A percentile compares a stretch with the other conserved stretches of the same genome.
Evolutionary conservation across 2,113 vertebrate species (phyloP).

Genomic region (Cariama cristata): DNA sequence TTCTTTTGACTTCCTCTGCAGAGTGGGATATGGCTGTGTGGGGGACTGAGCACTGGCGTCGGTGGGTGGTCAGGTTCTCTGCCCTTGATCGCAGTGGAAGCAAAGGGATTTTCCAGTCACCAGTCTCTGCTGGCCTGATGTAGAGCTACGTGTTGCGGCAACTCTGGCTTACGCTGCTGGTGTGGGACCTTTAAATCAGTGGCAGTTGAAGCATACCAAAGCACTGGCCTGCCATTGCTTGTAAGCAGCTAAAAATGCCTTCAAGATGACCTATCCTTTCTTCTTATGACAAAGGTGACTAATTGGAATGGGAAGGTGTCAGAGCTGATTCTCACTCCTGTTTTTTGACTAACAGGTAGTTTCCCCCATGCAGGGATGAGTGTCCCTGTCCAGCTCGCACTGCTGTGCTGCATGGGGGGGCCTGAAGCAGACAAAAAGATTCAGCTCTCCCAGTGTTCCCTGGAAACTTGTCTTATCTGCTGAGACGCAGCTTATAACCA

Average conservation of each 20-base stretch:
- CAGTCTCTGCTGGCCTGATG: not conserved
- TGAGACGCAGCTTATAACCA: not conserved
- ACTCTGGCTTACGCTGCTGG: not conserved
- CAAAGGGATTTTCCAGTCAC: not conserved
- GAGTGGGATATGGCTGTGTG: not conserved
- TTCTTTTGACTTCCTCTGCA: not conserved
- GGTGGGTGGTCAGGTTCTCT: not conserved
- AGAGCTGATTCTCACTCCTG: not conserved
- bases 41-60: not conserved
- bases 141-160: accelerated
- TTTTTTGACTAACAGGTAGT: not conserved
- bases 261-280: not conserved
- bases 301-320: not conserved
- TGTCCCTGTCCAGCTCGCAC: not conserved
- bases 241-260: not conserved
- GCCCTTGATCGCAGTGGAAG: not conserved
- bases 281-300: not conserved
- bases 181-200: not conserved
- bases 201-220: not conserved
- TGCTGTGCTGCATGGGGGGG: accelerated
- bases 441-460: not conserved
- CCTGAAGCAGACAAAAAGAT: not conserved
- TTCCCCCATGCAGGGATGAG: accelerated
- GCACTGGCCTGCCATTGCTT: not conserved
- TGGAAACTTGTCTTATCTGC: not conserved